A percentile compares a stretch with the other conserved stretches of the same genome.
These are phyloP conservation scores for Chloroclysta siterata DNA, from an alignment of 2,888 invertebrate genomes.

Conservation along the genomic window DNA sequence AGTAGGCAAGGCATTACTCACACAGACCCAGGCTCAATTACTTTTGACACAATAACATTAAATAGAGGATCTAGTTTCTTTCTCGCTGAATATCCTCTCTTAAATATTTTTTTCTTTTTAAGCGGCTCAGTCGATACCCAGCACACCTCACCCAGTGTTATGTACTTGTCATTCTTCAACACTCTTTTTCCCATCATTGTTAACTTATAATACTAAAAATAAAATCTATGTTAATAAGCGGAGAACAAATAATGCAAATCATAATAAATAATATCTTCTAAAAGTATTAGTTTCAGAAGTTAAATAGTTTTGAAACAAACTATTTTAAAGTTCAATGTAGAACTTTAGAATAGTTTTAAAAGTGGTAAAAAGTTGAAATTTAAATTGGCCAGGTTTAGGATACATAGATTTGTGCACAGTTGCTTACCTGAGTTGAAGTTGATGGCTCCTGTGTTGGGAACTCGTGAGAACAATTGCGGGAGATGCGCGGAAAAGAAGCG, in stretches of 20 bases:
- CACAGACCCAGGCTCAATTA: slow-evolving; percentile 47
- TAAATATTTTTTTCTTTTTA: slow-evolving; percentile 70
- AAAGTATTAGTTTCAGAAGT: slow-evolving; percentile 16
- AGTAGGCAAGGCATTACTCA: slow-evolving; percentile 30
- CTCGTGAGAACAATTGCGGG: slow-evolving; percentile 6
- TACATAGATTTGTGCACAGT: neutral
- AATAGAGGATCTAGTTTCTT: slow-evolving; percentile 58
- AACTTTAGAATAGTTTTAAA: slow-evolving; percentile 5
- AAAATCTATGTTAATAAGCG: slow-evolving; percentile 14
- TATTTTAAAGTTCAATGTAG: slow-evolving; percentile 24
- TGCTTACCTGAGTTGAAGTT: slow-evolving; percentile 27
- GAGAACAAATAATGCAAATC: slow-evolving; percentile 8
- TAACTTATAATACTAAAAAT: slow-evolving; percentile 18
- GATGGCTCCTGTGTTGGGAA: slow-evolving; percentile 19
- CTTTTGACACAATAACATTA: slow-evolving; percentile 32
- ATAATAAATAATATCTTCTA: neutral
- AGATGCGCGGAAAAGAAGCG: slow-evolving; percentile 14
- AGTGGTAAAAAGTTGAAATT: slow-evolving; percentile 14
- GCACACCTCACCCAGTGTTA: slow-evolving; percentile 87
- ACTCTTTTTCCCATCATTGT: slow-evolving; percentile 14
- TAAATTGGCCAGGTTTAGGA: neutral
- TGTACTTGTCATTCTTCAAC: slow-evolving; percentile 7
- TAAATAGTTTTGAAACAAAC: slow-evolving; percentile 18
- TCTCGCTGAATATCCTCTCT: slow-evolving; percentile 65
- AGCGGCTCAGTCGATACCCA: slow-evolving; percentile 82